These are phyloP conservation scores for Hycleus cichorii DNA, from an alignment of 1,140 invertebrate species.

Conservation along the genomic window DNA sequence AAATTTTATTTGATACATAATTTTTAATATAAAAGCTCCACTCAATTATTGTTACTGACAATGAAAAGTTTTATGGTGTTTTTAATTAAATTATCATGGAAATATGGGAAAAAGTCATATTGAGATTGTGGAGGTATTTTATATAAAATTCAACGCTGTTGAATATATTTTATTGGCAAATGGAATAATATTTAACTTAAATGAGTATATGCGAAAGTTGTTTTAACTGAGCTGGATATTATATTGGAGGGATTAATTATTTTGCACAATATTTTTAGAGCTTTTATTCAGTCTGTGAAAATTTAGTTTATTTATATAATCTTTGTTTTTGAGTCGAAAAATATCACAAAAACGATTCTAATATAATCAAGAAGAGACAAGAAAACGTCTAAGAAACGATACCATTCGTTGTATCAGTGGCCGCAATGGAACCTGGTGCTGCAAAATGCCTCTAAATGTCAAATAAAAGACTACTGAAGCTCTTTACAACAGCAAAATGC, in stretches of 20 bases:
- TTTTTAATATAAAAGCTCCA: too few species aligned
- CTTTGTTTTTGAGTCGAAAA: too few species aligned
- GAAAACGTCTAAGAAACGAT: slow-evolving; percentile 27
- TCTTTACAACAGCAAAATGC: slow-evolving; percentile 21
- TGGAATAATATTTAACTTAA: background rate
- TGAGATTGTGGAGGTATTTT: background rate
- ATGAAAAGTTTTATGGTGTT: too few species aligned
- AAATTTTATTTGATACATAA: too few species aligned
- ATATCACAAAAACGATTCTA: too few species aligned
- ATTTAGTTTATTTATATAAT: background rate
- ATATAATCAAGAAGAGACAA: background rate
- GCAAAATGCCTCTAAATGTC: slow-evolving; percentile 33
- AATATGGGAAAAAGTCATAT: slow-evolving; percentile 5
- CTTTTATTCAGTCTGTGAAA: background rate
- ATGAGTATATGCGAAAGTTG: too few species aligned
- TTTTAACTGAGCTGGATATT: too few species aligned
- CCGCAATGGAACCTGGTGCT: slow-evolving; percentile 21
- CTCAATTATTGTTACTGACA: too few species aligned
- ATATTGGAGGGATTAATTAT: too few species aligned
- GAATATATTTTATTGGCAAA: slow-evolving; percentile 1
- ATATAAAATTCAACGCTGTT: background rate
- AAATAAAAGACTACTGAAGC: slow-evolving; percentile 31
- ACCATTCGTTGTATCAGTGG: slow-evolving; percentile 24
- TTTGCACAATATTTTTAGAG: too few species aligned
- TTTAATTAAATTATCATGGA: background rate